Percentiles rank a stretch among this genome's conserved stretches.
These are phyloP conservation scores for Hemiprocne comata DNA, from an alignment of 2,113 vertebrate species.

Conservation along the genomic window DNA sequence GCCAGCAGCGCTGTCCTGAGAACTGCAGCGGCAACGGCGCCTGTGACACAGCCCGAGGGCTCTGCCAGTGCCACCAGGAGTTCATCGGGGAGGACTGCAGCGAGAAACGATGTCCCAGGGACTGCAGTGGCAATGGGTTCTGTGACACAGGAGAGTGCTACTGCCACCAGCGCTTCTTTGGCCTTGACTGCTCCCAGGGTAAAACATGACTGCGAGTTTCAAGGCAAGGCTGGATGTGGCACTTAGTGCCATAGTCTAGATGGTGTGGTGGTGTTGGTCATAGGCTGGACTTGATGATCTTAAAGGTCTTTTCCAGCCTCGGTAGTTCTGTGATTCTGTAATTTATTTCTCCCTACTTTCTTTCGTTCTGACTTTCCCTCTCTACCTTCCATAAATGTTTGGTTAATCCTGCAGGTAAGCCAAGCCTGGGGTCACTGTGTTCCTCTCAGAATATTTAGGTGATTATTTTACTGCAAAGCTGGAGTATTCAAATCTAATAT, in stretches of 20 bases:
- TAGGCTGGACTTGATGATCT: too few species aligned
- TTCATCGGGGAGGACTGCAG: slow-evolving; percentile 83
- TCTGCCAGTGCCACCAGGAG: slow-evolving; percentile 80
- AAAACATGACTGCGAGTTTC: background rate
- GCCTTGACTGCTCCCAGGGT: slow-evolving; percentile 86
- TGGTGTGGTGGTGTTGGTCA: too few species aligned
- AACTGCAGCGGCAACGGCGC: slow-evolving; percentile 84
- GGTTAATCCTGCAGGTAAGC: background rate
- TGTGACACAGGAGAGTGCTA: slow-evolving; percentile 85
- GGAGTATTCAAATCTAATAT: too few species aligned
- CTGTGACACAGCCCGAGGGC: slow-evolving; percentile 76
- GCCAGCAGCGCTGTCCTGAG: slow-evolving; percentile 74
- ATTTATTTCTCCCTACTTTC: background rate
- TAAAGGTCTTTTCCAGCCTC: too few species aligned
- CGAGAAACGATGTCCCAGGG: slow-evolving; percentile 75
- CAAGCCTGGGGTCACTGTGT: background rate
- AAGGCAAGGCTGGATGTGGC: too few species aligned
- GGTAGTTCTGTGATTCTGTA: too few species aligned
- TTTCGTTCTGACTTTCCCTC: background rate
- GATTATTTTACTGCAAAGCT: background rate
- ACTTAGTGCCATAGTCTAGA: too few species aligned
- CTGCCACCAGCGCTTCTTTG: slow-evolving; percentile 84
- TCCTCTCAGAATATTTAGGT: too few species aligned
- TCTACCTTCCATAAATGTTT: background rate
- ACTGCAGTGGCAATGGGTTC: slow-evolving; percentile 83